A percentile compares a stretch with the other conserved stretches of the same genome.
These are phyloP conservation scores for Aratinga solstitialis DNA, from an alignment of 2,797 vertebrate species.

Conservation along the genomic window DNA sequence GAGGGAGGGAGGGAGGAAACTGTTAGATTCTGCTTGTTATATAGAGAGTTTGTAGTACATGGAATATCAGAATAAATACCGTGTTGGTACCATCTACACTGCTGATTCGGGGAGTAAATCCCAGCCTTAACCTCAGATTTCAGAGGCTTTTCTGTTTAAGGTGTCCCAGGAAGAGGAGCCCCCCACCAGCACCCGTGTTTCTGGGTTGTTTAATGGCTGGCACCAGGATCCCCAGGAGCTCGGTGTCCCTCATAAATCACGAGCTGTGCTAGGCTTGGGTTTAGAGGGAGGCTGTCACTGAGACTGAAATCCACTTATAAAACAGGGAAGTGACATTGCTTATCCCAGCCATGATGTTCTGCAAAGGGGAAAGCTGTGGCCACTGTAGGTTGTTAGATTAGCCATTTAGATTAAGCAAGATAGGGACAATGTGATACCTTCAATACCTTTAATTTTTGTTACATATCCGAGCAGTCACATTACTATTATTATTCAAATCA, in stretches of 20 bases:
- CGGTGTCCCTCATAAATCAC: background rate
- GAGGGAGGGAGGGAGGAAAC: rapidly evolving
- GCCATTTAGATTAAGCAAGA: background rate
- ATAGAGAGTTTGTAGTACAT: no score
- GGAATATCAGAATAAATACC: background rate
- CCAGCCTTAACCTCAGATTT: background rate
- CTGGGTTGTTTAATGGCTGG: background rate
- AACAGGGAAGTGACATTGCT: background rate
- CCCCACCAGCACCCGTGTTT: rapidly evolving
- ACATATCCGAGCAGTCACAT: background rate
- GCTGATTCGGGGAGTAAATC: no score
- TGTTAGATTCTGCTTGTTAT: background rate
- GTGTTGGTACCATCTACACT: rapidly evolving
- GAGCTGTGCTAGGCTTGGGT: background rate
- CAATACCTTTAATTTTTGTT: background rate
- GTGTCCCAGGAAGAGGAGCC: background rate
- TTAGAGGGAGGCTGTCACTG: no score
- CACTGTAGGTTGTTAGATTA: background rate
- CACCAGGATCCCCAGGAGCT: no score
- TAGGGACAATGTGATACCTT: background rate
- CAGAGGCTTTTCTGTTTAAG: background rate
- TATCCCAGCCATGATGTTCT: rapidly evolving
- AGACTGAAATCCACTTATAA: background rate
- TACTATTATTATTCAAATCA: background rate
- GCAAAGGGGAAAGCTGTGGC: background rate